These are phyloP conservation scores for Oenanthe melanoleuca DNA, from an alignment of 2,113 vertebrate species.

Conservation along the genomic window DNA sequence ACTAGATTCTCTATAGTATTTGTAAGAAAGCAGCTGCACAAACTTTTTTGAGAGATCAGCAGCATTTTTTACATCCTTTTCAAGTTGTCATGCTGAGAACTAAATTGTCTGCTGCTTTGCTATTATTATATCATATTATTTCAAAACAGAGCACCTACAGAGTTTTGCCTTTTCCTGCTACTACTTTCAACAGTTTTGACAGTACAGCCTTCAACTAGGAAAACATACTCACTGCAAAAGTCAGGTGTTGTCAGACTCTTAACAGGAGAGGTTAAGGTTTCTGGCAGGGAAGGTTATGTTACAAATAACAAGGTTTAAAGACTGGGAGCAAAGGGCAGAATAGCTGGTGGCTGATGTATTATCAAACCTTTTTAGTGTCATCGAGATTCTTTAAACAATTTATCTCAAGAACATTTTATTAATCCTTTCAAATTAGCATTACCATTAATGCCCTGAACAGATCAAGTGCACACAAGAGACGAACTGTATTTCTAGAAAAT, in stretches of 20 bases:
- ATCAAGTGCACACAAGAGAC: not conserved
- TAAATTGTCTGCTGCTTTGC: not conserved
- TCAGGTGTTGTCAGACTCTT: not conserved
- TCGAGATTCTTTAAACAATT: not conserved
- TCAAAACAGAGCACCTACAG: not conserved
- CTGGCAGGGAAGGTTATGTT: not conserved
- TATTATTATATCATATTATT: not conserved
- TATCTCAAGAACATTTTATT: not conserved
- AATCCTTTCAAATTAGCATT: not conserved
- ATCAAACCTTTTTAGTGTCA: not conserved
- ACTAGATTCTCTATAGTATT: not conserved
- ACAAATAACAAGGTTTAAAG: not conserved
- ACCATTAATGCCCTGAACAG: not conserved
- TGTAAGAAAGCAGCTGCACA: not conserved
- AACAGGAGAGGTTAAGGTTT: not conserved
- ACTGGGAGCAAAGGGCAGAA: not conserved
- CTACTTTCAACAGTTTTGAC: not conserved
- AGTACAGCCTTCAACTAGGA: not conserved
- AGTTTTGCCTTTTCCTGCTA: not conserved
- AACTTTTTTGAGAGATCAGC: not conserved
- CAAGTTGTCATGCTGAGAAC: not conserved
- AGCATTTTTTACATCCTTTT: not conserved
- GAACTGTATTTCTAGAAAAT: not conserved
- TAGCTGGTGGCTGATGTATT: not conserved
- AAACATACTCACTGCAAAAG: not conserved